Base-by-base conservation (phyloP, 2,888 invertebrate genomes). In the Limnephilus marmoratus region DNA sequence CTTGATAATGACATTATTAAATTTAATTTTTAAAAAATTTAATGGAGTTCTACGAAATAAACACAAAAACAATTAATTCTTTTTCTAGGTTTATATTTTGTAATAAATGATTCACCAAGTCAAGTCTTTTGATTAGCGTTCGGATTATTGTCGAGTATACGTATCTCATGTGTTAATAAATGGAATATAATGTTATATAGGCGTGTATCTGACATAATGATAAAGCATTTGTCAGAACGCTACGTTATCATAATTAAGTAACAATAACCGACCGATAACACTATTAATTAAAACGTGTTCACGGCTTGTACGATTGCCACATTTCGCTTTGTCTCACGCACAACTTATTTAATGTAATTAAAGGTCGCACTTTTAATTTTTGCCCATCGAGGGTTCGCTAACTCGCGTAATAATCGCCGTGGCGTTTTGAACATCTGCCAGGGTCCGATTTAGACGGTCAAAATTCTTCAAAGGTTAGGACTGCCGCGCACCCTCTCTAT, bases 351-450 rank as follows among this genome's bases (percentile, higher is more conserved):
- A 49, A 49, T 49, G 0, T 5, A n/a, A n/a, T 68, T 68, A 68
- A 68, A 68, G 68, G 24, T 24, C 68, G 18, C 53, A 37, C 37
- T 11, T 34, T 37, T 34, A 34, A 37, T 34, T 34, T 34, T 83
- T 41, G 83, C 83, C 83, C 37, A 37, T 2, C 15, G 83, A 83
- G 86, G 86, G 86, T 86, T 49, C 45, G 41, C 45, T 13, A 41
- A 85, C 41, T 41, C 49, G 41, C 41, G 49, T 86, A 86, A 45
- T 86, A 86, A 86, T 86, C 86, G 29, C 49, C 41, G 41, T 86
- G 91, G 68, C 45, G 49, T 90, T 90, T 92, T 92, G 92, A 92
- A 92, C 90, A 83, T 85, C 85, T 92, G 92, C 92, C 92, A 92
- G 81, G 24, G 86, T 91, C 90, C 81, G 86, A 92, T 90, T 92